Base-by-base conservation (phyloP, 2,797 vertebrate species). In the Mus minutoides region DNA sequence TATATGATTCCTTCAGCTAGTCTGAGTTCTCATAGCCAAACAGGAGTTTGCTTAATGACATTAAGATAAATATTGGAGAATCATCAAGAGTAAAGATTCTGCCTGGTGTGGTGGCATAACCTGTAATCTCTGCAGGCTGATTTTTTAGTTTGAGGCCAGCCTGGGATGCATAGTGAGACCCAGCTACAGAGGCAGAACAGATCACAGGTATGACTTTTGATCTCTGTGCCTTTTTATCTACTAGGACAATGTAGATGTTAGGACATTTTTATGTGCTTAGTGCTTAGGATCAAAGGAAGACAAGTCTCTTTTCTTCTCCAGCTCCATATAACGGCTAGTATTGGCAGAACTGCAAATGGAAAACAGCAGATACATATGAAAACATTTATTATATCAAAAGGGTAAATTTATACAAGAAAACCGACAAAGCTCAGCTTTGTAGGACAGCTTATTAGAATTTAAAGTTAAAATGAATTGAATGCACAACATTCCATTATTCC, bases 331-430 rank as follows among this genome's bases (percentile, higher is more conserved):
- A 73, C 5, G 31, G 91, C 69, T 8, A 88, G 37, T 79, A 16
- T 85, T 92, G 92, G 92, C 5, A 82, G 77, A 95, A 79, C 79
- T 86, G n/a, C 24, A 94, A 77, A 69, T 26, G 67, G 94, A 94
- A 90, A 91, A 58, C 86, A 94, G 78, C 34, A 97, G 12, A 49
- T 96, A 77, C 93, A 73, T 93, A 96, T 56, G 56, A 96, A 97
- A 97, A 34, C 76, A 96, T 97, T 98, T 97, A 97, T 97, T 97
- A 60, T 93, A 93, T 89, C 84, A 94, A 97, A 98, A 97, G 95
- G 93, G 91, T 96, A 97, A 90, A 89, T 94, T 96, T 93, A 92
- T 88, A 94, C 62, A 75, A 52, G 91, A 89, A 96, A 96, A 97
- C 85, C 85, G 46, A 96, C 95, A 97, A 93, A 97, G 92, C 37